These are phyloP conservation scores for Phalanger gymnotis DNA, from an alignment of 2,797 vertebrate species.

Conservation along the genomic window DNA sequence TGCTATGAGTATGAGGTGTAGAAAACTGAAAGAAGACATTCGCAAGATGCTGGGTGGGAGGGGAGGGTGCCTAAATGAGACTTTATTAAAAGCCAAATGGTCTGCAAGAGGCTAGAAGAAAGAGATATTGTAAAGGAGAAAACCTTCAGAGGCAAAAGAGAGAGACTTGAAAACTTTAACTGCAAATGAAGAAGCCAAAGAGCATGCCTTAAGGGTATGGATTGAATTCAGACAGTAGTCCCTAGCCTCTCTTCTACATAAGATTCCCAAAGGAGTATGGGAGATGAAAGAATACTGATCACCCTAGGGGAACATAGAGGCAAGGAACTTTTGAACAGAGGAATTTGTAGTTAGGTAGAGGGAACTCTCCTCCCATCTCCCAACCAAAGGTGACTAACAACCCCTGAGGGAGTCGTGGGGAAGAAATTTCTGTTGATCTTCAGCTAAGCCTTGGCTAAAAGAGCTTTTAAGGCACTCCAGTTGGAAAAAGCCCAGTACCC, in stretches of 20 bases:
- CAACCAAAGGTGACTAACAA: not conserved
- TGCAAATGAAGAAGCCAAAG: not conserved
- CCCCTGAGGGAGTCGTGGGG: not conserved
- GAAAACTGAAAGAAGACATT: not conserved
- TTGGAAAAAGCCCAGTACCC: not conserved
- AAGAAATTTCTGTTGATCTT: not conserved
- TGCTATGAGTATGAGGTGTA: not conserved
- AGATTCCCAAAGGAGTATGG: not conserved
- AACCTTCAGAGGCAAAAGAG: not conserved
- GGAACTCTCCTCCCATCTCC: not conserved
- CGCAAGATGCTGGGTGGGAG: not conserved
- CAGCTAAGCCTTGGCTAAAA: not conserved
- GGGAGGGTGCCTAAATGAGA: not conserved
- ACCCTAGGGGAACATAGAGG: not conserved
- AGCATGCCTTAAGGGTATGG: not conserved
- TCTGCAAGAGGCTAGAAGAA: not conserved
- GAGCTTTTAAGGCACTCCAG: not conserved
- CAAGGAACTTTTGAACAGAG: not conserved
- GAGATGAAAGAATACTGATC: not conserved
- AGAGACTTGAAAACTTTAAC: not conserved
- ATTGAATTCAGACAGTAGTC: not conserved
- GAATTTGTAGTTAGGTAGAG: not conserved
- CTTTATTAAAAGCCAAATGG: not conserved
- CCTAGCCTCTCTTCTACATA: not conserved
- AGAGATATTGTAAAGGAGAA: not conserved